These are phyloP conservation scores for Nautilus pompilius DNA, from an alignment of 1,140 invertebrate species.

Conservation along the genomic window DNA sequence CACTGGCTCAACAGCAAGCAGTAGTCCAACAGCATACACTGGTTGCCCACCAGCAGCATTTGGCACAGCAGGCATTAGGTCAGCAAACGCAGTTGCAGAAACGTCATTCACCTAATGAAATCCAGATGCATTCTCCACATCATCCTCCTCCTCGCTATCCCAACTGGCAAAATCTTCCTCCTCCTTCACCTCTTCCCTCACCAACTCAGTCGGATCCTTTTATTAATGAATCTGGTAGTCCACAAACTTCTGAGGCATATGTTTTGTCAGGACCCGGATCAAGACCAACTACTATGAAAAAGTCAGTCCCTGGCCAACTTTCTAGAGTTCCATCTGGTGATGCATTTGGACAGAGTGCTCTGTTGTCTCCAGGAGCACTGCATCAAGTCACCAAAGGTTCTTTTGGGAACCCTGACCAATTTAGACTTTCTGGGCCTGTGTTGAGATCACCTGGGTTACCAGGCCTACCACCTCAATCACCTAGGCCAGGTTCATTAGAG, in stretches of 20 bases:
- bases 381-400: neutral
- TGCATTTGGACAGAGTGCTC: neutral
- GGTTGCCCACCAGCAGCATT: no score
- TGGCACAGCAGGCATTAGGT: no score
- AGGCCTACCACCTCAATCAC: neutral
- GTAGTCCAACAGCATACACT: neutral
- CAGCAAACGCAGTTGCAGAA: neutral
- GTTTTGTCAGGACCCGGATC: neutral
- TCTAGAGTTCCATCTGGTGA: no score
- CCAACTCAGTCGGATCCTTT: neutral
- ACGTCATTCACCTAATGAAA: neutral
- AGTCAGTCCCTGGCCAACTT: no score
- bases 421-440: neutral
- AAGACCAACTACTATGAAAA: neutral
- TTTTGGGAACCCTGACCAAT: neutral
- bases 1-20: neutral
- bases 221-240: neutral
- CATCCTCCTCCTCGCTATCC: neutral
- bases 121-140: no score
- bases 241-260: neutral
- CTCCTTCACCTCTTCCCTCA: neutral
- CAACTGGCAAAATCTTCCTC: neutral
- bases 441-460: neutral
- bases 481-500: neutral
- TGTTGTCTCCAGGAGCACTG: neutral